These are phyloP conservation scores for Artibeus lituratus DNA, from an alignment of 2,797 vertebrate species.

Conservation along the genomic window DNA sequence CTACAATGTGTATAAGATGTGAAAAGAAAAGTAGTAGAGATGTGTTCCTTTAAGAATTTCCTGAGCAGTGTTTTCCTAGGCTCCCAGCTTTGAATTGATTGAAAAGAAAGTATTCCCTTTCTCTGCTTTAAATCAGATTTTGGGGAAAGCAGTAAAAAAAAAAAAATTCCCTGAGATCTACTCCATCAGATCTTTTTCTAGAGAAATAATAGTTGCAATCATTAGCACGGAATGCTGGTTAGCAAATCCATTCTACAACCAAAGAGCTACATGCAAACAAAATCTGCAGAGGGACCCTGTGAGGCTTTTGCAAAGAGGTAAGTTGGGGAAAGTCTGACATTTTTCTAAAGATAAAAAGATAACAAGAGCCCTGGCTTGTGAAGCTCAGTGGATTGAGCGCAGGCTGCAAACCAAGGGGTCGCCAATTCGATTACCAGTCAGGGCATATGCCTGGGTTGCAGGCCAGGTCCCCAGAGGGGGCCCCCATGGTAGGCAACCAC, in stretches of 20 bases:
- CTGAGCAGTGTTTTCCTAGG: neutral
- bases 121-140: neutral
- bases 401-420: too few relatives aligned
- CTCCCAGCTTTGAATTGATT: neutral
- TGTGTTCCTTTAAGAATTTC: neutral
- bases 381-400: too few relatives aligned
- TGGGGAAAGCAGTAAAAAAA: neutral
- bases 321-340: neutral
- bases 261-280: neutral
- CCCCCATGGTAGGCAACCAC: too few relatives aligned
- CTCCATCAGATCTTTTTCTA: neutral
- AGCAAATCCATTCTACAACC: neutral
- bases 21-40: neutral
- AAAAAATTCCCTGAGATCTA: neutral
- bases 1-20: neutral
- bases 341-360: slow-evolving; percentile 16
- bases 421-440: too few relatives aligned
- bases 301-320: neutral
- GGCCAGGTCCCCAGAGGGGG: too few relatives aligned
- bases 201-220: neutral
- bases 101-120: neutral
- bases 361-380: too few relatives aligned
- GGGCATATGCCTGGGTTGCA: too few relatives aligned
- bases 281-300: neutral
- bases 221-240: neutral